phyloP scores from a whole-genome alignment of 2,113 vertebrate species.

The Thamnophis sirtalis region DNA sequence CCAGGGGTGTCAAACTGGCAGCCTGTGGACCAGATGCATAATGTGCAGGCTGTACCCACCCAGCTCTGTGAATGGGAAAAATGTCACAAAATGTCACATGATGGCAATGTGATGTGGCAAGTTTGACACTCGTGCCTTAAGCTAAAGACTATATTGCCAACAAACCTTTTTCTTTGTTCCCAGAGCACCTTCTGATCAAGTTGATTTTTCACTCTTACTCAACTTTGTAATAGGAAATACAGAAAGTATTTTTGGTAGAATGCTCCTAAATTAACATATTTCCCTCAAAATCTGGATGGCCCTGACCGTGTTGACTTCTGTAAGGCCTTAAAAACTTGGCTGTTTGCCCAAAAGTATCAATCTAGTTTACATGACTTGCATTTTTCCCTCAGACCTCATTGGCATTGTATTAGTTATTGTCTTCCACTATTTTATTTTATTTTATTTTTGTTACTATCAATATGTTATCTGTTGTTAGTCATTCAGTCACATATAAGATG shows the following conservation, averaged over 20 bases:
- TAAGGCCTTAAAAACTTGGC: neutral
- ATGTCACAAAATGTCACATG: too few relatives aligned
- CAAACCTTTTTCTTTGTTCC: neutral
- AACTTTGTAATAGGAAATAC: neutral
- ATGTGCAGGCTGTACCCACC: too few relatives aligned
- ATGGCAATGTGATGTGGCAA: too few relatives aligned
- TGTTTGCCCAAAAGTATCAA: neutral
- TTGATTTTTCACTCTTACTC: neutral
- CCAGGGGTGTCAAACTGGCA: too few relatives aligned
- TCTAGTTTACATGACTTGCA: neutral
- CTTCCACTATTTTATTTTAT: neutral
- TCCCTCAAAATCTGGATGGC: neutral
- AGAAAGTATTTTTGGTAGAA: neutral
- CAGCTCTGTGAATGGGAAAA: too few relatives aligned
- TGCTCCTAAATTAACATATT: neutral
- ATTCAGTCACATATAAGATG: neutral
- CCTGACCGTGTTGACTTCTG: neutral
- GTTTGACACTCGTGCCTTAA: too few relatives aligned
- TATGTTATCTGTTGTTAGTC: neutral
- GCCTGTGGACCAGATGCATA: too few relatives aligned
- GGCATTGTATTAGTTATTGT: neutral
- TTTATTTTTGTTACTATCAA: neutral
- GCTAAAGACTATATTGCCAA: neutral
- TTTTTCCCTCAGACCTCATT: neutral
- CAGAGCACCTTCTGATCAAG: neutral